Conservation (phyloP, 2,888 invertebrate species). For the Pollenia amentaria region DNA sequence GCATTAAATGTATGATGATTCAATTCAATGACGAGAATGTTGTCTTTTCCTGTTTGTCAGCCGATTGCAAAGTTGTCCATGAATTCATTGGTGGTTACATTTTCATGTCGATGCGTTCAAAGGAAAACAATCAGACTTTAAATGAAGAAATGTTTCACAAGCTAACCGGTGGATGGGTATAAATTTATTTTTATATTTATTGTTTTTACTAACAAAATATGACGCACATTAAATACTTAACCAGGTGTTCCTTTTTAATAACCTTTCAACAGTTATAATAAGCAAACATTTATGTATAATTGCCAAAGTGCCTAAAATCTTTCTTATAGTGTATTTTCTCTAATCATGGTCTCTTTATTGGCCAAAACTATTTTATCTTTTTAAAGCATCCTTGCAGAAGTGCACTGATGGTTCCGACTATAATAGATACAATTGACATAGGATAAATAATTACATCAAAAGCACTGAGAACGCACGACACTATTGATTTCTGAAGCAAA, state of each 20-base stretch:
- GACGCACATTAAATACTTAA: constrained; percentile 61
- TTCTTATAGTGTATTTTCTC: constrained; percentile 2
- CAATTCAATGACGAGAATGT: constrained; percentile 98
- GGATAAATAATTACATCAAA: too few species aligned
- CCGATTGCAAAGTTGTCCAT: constrained; percentile 99
- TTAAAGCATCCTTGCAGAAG: too few species aligned
- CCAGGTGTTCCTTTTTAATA: constrained; percentile 18
- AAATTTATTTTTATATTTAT: constrained; percentile 23
- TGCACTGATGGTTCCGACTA: too few species aligned
- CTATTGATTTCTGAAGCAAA: too few species aligned
- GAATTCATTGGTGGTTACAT: constrained; percentile 99
- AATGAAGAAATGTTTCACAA: constrained; percentile 99
- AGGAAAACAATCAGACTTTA: constrained; percentile 98
- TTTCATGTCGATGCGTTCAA: constrained; percentile 98
- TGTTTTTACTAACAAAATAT: constrained; percentile 15
- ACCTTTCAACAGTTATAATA: constrained; percentile 6
- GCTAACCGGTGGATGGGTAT: constrained; percentile 97
- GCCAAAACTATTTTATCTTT: constrained; percentile 19
- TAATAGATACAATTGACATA: too few species aligned
- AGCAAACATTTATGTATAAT: constrained; percentile 37
- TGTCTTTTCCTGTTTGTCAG: constrained; percentile 96
- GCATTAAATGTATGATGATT: constrained; percentile 98
- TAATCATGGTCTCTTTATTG: constrained; percentile 28
- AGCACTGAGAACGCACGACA: too few species aligned
- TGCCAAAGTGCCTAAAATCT: constrained; percentile 70